Percentiles rank a stretch among this genome's conserved stretches.
These are phyloP conservation scores for Lithodes maja DNA, from an alignment of 2,888 invertebrate species.

Conservation along the genomic window DNA sequence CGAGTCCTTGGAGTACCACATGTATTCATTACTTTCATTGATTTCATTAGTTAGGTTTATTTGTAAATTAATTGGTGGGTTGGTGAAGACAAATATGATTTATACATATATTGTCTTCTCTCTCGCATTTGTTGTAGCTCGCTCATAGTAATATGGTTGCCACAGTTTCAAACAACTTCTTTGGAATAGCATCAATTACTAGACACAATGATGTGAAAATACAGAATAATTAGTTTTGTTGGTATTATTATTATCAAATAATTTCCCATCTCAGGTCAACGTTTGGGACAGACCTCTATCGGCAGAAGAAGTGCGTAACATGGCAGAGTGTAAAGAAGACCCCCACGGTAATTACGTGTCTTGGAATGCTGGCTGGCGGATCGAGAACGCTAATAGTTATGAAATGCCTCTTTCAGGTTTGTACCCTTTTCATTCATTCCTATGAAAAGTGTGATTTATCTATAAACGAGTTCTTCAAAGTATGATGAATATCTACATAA, in stretches of 20 bases:
- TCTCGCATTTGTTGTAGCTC: too few relatives aligned
- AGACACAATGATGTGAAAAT: background rate
- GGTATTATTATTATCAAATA: background rate
- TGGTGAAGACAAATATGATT: background rate
- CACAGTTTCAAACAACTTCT: too few relatives aligned
- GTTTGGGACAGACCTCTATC: slow-evolving; percentile 56
- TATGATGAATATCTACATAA: too few relatives aligned
- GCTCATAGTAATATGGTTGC: too few relatives aligned
- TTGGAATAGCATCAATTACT: background rate
- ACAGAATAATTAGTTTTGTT: background rate
- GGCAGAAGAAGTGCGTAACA: slow-evolving; percentile 10
- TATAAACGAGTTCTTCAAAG: too few relatives aligned
- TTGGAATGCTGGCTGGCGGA: slow-evolving; percentile 54
- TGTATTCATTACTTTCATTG: too few relatives aligned
- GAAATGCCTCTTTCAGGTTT: background rate
- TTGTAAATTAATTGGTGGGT: background rate
- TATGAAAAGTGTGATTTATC: too few relatives aligned
- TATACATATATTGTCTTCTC: too few relatives aligned
- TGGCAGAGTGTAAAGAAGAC: slow-evolving; percentile 57
- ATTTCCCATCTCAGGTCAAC: slow-evolving; percentile 44
- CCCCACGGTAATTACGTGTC: slow-evolving; percentile 64
- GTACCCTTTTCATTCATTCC: too few relatives aligned
- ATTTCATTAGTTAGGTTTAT: background rate
- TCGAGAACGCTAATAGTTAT: slow-evolving; percentile 26
- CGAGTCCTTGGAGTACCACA: too few relatives aligned